These are phyloP conservation scores for Falco cherrug DNA, from an alignment of 2,797 vertebrate genomes.

Conservation along the genomic window DNA sequence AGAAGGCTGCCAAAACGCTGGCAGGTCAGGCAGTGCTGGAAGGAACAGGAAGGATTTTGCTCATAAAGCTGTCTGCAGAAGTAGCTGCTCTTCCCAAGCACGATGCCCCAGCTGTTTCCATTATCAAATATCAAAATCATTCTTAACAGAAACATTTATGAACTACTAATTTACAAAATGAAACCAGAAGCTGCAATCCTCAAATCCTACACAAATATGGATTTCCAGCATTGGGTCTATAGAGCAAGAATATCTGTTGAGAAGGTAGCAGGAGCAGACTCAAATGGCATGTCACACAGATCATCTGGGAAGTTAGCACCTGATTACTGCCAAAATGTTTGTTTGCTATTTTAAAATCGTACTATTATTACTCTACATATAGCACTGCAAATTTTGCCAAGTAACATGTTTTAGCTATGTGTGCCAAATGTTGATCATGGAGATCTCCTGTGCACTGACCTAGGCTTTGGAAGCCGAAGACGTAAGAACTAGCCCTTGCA, in stretches of 20 bases:
- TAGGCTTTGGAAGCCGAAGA: not conserved
- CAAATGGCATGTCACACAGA: accelerated
- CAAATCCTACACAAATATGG: not conserved
- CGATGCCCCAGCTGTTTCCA: not conserved
- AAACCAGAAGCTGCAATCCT: not conserved
- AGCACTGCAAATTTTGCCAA: not conserved
- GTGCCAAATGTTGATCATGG: not conserved
- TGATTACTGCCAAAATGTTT: not conserved
- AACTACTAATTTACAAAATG: not conserved
- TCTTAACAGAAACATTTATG: not conserved
- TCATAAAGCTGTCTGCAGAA: not conserved
- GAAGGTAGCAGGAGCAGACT: not conserved
- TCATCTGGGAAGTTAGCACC: not conserved
- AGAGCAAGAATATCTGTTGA: not conserved
- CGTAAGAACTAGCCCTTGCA: not conserved
- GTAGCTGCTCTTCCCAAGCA: not conserved
- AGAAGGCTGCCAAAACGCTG: not conserved
- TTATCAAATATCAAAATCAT: not conserved
- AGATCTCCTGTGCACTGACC: not conserved
- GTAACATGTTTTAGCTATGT: not conserved
- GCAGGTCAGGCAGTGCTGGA: not conserved
- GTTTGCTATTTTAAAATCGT: not conserved
- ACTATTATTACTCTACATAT: not conserved
- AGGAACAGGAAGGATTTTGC: not conserved
- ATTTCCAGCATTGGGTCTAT: not conserved